These are phyloP conservation scores for Halichoeres trimaculatus DNA, from an alignment of 2,113 vertebrate species.

Conservation along the genomic window DNA sequence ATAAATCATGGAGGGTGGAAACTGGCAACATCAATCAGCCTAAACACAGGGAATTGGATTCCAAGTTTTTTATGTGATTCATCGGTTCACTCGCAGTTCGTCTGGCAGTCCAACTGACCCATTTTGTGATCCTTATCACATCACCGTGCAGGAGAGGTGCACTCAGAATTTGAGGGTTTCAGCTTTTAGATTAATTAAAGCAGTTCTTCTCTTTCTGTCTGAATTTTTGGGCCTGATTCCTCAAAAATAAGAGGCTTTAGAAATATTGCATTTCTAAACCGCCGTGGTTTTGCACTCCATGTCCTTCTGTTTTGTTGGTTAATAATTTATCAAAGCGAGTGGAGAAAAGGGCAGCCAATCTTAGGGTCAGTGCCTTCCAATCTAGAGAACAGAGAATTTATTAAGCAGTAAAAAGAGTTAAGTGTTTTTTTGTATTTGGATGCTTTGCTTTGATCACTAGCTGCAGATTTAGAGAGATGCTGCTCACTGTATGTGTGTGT, in stretches of 20 bases:
- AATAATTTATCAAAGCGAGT: slow-evolving; percentile 15
- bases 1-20: background rate
- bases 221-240: background rate
- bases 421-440: slow-evolving; percentile 38
- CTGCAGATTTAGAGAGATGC: slow-evolving; percentile 24
- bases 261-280: background rate
- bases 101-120: background rate
- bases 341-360: slow-evolving; percentile 1
- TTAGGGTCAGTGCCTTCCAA: background rate
- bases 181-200: background rate
- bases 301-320: slow-evolving; percentile 13
- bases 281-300: background rate
- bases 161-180: background rate
- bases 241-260: background rate
- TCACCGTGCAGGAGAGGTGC: background rate
- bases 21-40: background rate
- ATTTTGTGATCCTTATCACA: background rate
- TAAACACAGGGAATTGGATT: background rate
- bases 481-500: slow-evolving; percentile 34
- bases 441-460: slow-evolving; percentile 31
- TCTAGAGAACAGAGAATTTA: slow-evolving; percentile 20
- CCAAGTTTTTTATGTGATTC: background rate
- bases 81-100: background rate
- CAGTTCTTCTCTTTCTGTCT: background rate
- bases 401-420: slow-evolving; percentile 20